Conservation (phyloP, 2,888 invertebrate species). For the Lomographa bimaculata region DNA sequence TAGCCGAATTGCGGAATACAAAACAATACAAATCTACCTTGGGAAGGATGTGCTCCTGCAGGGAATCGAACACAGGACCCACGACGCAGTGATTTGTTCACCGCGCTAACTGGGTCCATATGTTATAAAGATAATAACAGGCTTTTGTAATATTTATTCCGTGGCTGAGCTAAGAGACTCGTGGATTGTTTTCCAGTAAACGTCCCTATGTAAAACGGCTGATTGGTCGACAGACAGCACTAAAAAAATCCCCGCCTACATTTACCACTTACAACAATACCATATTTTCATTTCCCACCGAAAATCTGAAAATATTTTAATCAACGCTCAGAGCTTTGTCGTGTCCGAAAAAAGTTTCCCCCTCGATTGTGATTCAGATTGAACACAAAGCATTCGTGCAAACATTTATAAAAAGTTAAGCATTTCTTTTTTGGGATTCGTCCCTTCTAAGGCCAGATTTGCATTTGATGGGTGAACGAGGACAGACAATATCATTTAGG, state of each 20-base stretch:
- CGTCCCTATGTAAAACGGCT: too few relatives aligned
- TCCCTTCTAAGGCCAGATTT: slow-evolving; percentile 40
- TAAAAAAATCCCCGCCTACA: slow-evolving; percentile 18
- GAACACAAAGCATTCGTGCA: slow-evolving; percentile 66
- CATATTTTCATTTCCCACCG: slow-evolving; percentile 19
- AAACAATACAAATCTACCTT: too few relatives aligned
- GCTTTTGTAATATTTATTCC: too few relatives aligned
- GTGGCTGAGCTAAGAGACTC: too few relatives aligned
- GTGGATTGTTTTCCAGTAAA: too few relatives aligned
- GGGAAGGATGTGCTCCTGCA: too few relatives aligned
- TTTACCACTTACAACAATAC: slow-evolving; percentile 20
- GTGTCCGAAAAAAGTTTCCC: slow-evolving; percentile 43
- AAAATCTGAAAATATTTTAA: slow-evolving; percentile 68
- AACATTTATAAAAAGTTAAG: slow-evolving; percentile 69
- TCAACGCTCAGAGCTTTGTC: slow-evolving; percentile 65
- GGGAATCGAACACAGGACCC: too few relatives aligned
- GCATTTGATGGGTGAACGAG: slow-evolving; percentile 48
- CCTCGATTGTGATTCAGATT: slow-evolving; percentile 61
- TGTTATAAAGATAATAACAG: too few relatives aligned
- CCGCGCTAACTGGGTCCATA: too few relatives aligned
- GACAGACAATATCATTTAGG: slow-evolving; percentile 36
- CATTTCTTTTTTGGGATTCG: slow-evolving; percentile 44
- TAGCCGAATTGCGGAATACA: too few relatives aligned
- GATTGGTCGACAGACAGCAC: too few relatives aligned
- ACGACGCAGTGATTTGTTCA: too few relatives aligned